Conservation (phyloP, 2,888 invertebrate species). For the Dioctria linearis region DNA sequence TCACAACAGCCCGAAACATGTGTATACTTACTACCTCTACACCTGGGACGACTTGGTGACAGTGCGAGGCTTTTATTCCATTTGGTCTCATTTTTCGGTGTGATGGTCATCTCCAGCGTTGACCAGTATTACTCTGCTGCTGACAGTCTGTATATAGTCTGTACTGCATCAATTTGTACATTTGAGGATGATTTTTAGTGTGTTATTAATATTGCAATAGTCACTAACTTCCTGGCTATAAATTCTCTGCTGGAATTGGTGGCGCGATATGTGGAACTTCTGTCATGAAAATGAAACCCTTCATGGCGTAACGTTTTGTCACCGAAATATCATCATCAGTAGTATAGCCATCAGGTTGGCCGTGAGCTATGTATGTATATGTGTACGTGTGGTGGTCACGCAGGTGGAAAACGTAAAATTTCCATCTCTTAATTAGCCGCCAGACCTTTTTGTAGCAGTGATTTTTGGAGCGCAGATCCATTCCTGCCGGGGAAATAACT, state of each 20-base stretch:
- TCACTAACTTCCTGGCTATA: conserved; percentile 26
- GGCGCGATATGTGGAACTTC: neutral
- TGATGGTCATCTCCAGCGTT: neutral
- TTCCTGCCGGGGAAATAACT: conserved; percentile 22
- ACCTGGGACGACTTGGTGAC: neutral
- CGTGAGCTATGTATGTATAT: no score
- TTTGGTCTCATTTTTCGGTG: conserved; percentile 6
- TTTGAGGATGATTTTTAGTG: conserved; percentile 29
- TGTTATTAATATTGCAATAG: conserved; percentile 39
- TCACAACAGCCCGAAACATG: neutral
- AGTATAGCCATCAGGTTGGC: neutral
- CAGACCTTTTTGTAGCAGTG: conserved; percentile 31
- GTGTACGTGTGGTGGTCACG: conserved; percentile 11
- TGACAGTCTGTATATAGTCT: no score
- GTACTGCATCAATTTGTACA: neutral
- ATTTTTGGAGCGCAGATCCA: conserved; percentile 49
- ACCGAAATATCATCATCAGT: neutral
- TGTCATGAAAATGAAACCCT: conserved; percentile 15
- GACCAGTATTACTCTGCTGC: no score
- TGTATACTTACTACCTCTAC: neutral
- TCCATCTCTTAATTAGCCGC: conserved; percentile 48
- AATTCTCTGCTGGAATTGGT: conserved; percentile 15
- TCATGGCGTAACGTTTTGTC: conserved; percentile 15
- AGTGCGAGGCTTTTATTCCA: neutral
- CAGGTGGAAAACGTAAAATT: conserved; percentile 46